A percentile compares a stretch with the other conserved stretches of the same genome.
These are phyloP conservation scores for Ennomos quercinarius DNA, from an alignment of 2,888 invertebrate species.

Conservation along the genomic window DNA sequence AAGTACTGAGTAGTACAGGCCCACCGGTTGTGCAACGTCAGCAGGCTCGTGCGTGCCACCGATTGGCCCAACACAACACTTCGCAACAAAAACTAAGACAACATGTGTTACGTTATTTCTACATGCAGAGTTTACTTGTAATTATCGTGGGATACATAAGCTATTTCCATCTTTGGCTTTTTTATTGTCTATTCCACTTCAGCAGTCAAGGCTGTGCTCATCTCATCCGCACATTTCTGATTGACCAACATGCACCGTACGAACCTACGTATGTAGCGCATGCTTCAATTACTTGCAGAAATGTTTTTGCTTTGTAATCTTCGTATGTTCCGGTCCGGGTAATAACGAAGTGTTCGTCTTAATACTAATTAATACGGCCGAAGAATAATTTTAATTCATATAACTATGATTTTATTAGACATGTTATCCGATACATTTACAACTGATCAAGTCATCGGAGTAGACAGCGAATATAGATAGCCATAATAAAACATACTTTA, in stretches of 20 bases:
- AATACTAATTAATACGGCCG: not conserved
- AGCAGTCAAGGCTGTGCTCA: conserved; percentile 44
- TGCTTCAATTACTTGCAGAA: conserved; percentile 46
- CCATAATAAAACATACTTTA: not conserved
- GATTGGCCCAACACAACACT: conserved; percentile 45
- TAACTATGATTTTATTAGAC: conserved; percentile 5
- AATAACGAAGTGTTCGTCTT: conserved; percentile 3
- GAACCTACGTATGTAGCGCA: conserved; percentile 29
- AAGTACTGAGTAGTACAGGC: conserved; percentile 13
- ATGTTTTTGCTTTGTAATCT: conserved; percentile 14
- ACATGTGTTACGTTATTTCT: conserved; percentile 50
- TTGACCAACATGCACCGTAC: conserved; percentile 38
- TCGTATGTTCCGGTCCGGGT: not conserved
- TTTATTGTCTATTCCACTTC: conserved; percentile 37
- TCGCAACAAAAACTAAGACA: conserved; percentile 55
- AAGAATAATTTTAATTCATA: not conserved
- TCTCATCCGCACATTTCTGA: conserved; percentile 43
- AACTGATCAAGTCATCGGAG: not conserved
- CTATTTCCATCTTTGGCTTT: conserved; percentile 46
- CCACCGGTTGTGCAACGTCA: conserved; percentile 79
- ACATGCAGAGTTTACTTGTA: conserved; percentile 31
- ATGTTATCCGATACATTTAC: not conserved
- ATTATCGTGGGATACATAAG: conserved; percentile 45
- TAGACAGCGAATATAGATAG: conserved; percentile 2
- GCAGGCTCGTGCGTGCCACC: conserved; percentile 70